phyloP scores from a whole-genome alignment of 2,888 invertebrate genomes.

The Colostygia pectinataria region DNA sequence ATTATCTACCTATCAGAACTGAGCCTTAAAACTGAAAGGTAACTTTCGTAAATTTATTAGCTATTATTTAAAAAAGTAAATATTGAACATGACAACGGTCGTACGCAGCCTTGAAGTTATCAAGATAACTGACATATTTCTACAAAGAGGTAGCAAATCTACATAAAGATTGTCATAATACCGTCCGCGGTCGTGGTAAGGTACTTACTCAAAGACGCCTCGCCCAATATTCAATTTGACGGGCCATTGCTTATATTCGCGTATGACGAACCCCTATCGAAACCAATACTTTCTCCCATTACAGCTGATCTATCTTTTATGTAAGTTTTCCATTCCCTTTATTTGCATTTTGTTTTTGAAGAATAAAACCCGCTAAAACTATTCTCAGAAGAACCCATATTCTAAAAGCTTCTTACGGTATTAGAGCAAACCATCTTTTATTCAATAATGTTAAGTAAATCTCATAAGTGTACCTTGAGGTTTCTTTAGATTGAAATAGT shows the following conservation, averaged over 20 bases:
- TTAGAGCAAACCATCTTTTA: conserved; percentile 5
- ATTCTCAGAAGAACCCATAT: conserved; percentile 1
- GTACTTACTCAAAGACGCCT: conserved; percentile 40
- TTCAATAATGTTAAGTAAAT: conserved; percentile 10
- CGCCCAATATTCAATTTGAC: conserved; percentile 67
- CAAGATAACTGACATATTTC: conserved; percentile 10
- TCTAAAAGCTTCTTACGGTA: conserved; percentile 8
- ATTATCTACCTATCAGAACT: no score
- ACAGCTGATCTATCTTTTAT: conserved; percentile 43
- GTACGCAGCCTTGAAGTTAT: neutral
- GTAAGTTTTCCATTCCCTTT: conserved; percentile 37
- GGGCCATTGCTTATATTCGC: conserved; percentile 67
- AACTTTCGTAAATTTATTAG: no score
- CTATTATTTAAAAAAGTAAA: no score
- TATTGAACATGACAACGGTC: no score
- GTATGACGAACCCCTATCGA: conserved; percentile 55
- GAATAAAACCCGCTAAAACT: neutral
- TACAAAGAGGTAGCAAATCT: conserved; percentile 11
- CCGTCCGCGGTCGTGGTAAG: conserved; percentile 22
- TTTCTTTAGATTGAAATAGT: conserved; percentile 12
- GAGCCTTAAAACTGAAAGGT: no score
- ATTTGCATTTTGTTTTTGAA: conserved; percentile 37
- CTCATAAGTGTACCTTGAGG: neutral
- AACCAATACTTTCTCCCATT: conserved; percentile 52
- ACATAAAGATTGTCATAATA: conserved; percentile 25